Conservation (phyloP, 2,797 vertebrate species). For the Potorous gilbertii region DNA sequence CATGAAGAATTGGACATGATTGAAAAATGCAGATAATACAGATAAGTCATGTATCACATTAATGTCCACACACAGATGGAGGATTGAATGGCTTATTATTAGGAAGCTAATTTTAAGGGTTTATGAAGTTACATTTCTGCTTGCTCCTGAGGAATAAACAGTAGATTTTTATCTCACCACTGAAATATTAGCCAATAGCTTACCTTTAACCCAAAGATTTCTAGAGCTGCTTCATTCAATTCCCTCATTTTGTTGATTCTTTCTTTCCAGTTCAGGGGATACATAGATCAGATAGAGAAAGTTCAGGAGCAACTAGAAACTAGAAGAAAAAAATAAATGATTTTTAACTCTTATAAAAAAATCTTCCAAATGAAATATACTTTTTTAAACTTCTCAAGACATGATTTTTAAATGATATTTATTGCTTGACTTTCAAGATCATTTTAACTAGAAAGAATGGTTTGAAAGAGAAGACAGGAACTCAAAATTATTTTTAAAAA, state of each 20-base stretch:
- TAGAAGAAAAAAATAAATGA: constrained; percentile 10
- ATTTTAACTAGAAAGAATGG: constrained; percentile 18
- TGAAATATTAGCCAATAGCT: background rate
- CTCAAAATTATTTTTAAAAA: background rate
- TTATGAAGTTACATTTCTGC: background rate
- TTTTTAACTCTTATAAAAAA: constrained; percentile 23
- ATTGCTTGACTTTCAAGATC: constrained; percentile 7
- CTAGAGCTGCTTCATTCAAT: background rate
- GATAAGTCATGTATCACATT: background rate
- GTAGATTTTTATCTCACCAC: background rate
- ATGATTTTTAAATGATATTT: constrained; percentile 8
- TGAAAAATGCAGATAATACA: background rate
- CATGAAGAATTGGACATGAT: background rate
- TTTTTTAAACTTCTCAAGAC: background rate
- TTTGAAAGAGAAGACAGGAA: background rate
- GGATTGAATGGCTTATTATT: background rate
- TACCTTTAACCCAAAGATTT: background rate
- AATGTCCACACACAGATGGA: background rate
- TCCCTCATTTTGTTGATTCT: background rate
- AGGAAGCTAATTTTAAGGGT: background rate
- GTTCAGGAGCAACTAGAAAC: background rate
- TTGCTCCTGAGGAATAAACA: background rate
- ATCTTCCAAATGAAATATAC: background rate
- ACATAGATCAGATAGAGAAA: background rate
- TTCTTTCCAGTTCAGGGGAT: background rate